A percentile compares a stretch with the other conserved stretches of the same genome.
These are phyloP conservation scores for Alouatta palliata DNA, from an alignment of 2,113 vertebrate species.

Conservation along the genomic window DNA sequence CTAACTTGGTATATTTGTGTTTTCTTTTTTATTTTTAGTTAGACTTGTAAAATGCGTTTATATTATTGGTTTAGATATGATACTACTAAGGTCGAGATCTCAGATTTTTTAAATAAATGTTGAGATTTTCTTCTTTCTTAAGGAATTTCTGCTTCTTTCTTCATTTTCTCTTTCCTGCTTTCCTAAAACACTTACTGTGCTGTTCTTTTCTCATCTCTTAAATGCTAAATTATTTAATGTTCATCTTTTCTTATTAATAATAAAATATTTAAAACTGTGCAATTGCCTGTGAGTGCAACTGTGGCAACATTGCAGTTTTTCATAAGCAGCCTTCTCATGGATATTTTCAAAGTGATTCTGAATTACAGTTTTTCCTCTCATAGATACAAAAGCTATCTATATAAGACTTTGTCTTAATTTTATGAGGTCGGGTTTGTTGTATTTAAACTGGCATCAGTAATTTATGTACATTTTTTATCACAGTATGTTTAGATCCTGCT, in stretches of 20 bases:
- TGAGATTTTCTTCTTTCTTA: neutral
- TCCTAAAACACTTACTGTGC: neutral
- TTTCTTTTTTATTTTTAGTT: neutral
- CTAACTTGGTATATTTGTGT: neutral
- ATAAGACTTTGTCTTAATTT: conserved; percentile 46
- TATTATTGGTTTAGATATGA: neutral
- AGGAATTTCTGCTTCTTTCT: neutral
- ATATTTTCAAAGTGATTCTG: conserved; percentile 15
- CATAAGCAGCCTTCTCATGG: neutral
- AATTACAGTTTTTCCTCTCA: neutral
- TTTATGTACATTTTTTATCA: neutral
- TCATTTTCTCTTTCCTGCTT: neutral
- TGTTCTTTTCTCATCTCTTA: neutral
- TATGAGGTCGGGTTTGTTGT: conserved; percentile 45
- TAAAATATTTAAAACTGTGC: neutral
- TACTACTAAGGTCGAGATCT: neutral
- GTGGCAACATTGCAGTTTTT: neutral
- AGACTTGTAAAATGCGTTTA: neutral
- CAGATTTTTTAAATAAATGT: neutral
- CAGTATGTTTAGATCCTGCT: conserved; percentile 20
- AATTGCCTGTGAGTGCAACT: neutral
- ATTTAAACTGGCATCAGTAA: conserved; percentile 49
- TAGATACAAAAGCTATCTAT: conserved; percentile 41
- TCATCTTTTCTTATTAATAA: neutral
- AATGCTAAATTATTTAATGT: neutral